Evolutionary conservation across 2,888 invertebrate genomes (phyloP), one percentile per base, ranked within the genome.

Genomic region (Drosophila mayaguana): DNA sequence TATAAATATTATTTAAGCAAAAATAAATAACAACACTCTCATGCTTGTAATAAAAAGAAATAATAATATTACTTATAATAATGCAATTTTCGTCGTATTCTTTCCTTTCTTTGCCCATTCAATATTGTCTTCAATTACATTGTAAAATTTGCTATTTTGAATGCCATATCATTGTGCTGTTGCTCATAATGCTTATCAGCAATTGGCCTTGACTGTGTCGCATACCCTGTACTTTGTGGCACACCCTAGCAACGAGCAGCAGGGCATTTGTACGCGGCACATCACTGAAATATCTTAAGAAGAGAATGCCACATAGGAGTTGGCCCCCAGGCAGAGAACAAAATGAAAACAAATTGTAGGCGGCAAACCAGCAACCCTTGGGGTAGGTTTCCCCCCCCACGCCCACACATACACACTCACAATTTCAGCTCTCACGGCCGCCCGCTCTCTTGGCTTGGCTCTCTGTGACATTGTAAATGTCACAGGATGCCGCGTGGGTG

Each of bases 401-500:
- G 12, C 12, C 20, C 12, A 48, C 32, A 20, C 34, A 3, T 32
- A 18, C 40, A 32, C 46, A 34, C 71, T 20, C 48, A 12, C 28
- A 38, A n/a, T n/a, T n/a, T n/a, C 20, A 42, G 42, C 38, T 34
- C 65, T 59, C 50, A 22, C 54, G 53, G 20, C 50, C 20, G 40
- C 45, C 9, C 55, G 20, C 60, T 64, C 53, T 38, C 48, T 38
- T 63, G 61, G n/a, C 32, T 18, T 42, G 18, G 43, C 63, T 73
- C 70, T 75, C 60, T 34, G 65, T 80, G 85, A 81, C 89, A 84
- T 79, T 89, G 79, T 60, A 81, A 84, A 87, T 89, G 88, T 87
- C 82, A 79, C 71, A 79, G 81, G 75, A 74, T 32, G 69, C 57
- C 43, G 62, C 43, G 59, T 68, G 59, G 28, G 57, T 63, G 54